phyloP scores from a whole-genome alignment of 1,140 invertebrate species.

The Drosophila asahinai region DNA sequence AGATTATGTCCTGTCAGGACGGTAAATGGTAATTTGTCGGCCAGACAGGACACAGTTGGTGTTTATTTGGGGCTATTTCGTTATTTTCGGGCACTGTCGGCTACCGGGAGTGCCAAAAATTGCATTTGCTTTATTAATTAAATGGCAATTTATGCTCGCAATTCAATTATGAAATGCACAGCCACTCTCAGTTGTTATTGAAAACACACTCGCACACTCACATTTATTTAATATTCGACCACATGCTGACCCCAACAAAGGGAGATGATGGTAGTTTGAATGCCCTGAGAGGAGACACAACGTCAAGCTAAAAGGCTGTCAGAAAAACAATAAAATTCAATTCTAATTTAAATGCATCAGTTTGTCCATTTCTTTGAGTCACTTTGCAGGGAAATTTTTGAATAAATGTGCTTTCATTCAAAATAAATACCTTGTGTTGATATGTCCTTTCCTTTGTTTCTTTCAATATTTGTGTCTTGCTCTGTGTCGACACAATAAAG shows the following conservation, averaged over 20 bases:
- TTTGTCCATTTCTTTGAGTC: constrained; percentile 8
- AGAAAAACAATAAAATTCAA: constrained; percentile 24
- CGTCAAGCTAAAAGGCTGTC: background rate
- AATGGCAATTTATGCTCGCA: constrained; percentile 66
- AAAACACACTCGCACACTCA: constrained; percentile 15
- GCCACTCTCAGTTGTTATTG: constrained; percentile 28
- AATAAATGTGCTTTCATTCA: background rate
- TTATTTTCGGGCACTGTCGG: constrained; percentile 10
- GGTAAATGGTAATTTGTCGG: constrained; percentile 72
- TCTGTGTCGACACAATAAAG: background rate
- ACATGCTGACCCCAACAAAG: background rate
- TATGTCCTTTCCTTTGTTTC: background rate
- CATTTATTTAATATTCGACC: constrained; percentile 5
- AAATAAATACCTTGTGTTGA: constrained; percentile 1
- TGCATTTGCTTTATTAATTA: constrained; percentile 81
- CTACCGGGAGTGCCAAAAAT: constrained; percentile 56
- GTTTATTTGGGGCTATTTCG: constrained; percentile 27
- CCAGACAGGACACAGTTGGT: constrained; percentile 45
- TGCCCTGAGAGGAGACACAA: background rate
- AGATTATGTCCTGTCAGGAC: constrained; percentile 37
- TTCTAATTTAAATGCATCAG: constrained; percentile 21
- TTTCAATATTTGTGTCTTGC: background rate
- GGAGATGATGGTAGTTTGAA: too few relatives aligned
- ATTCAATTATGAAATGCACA: constrained; percentile 63
- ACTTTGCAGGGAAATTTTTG: background rate